Evolutionary conservation across 2,888 invertebrate species (phyloP).

Genomic region (Agrochola macilenta): DNA sequence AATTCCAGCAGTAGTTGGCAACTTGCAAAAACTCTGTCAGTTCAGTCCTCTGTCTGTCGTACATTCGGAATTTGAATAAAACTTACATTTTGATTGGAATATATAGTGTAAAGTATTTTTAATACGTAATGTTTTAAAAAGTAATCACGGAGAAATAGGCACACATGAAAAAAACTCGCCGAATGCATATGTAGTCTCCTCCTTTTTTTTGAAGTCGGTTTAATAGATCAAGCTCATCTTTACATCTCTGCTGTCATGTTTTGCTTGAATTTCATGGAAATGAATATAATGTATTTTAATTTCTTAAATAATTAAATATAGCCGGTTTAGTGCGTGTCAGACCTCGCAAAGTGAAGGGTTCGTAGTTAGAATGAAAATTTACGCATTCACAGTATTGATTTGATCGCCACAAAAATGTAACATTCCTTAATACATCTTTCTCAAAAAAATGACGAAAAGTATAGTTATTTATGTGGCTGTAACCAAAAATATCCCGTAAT

Average conservation of each 20-base stretch:
- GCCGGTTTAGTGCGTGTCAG: too few species aligned
- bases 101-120: constrained; percentile 37
- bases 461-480: background rate
- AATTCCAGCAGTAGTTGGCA: constrained; percentile 61
- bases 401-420: background rate
- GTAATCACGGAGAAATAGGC: too few species aligned
- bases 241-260: background rate
- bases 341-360: background rate
- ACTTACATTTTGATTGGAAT: constrained; percentile 68
- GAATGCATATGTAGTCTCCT: too few species aligned
- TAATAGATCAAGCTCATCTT: too few species aligned
- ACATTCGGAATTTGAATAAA: constrained; percentile 70
- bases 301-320: background rate
- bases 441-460: background rate
- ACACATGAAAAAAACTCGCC: too few species aligned
- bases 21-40: constrained; percentile 61
- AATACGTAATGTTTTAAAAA: too few species aligned
- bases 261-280: constrained; percentile 8
- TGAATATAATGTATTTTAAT: constrained; percentile 20
- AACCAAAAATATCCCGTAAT: background rate
- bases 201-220: too few species aligned
- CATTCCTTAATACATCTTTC: too few species aligned
- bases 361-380: background rate
- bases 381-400: background rate
- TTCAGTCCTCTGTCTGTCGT: constrained; percentile 51